Evolutionary conservation across 1,140 invertebrate species (phyloP).

Genomic region (Megalonaias nervosa): DNA sequence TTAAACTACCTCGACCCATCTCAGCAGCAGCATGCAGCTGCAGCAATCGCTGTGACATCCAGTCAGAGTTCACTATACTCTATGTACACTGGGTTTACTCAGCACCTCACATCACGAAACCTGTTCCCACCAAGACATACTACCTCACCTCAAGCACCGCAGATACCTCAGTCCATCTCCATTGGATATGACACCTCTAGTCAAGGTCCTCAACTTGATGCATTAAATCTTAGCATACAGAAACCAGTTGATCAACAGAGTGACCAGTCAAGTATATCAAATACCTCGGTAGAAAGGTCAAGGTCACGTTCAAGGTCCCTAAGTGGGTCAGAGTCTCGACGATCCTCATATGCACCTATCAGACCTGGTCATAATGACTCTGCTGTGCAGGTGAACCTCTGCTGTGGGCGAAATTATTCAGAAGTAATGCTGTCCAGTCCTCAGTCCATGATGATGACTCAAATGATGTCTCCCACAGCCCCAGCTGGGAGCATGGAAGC

Average conservation of each 20-base stretch:
- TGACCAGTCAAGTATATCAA: conserved; percentile 39
- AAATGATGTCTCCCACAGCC: not conserved
- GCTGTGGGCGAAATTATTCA: conserved; percentile 34
- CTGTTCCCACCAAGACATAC: conserved; percentile 38
- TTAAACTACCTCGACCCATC: conserved; percentile 37
- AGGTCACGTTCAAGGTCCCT: conserved; percentile 43
- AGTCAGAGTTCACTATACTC: conserved; percentile 41
- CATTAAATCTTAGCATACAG: conserved; percentile 59
- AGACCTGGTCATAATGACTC: conserved; percentile 27
- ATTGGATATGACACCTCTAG: conserved; percentile 37
- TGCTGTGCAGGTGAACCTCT: conserved; percentile 57
- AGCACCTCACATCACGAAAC: conserved; percentile 42
- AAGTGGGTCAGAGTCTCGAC: conserved; percentile 38
- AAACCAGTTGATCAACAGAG: conserved; percentile 27
- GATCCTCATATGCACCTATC: not conserved
- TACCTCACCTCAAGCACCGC: conserved; percentile 43
- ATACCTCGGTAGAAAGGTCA: conserved; percentile 39
- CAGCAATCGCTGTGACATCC: conserved; percentile 38
- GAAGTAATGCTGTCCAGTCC: not conserved
- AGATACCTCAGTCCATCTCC: conserved; percentile 36
- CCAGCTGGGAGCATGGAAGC: conserved; percentile 17
- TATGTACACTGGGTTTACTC: conserved; percentile 41
- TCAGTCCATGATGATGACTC: not conserved
- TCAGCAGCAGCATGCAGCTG: conserved; percentile 35
- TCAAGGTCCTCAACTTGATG: conserved; percentile 53